Percentiles rank a stretch among this genome's conserved stretches.
These are phyloP conservation scores for Pachycephus smyrnensis DNA, from an alignment of 2,888 invertebrate genomes.

Conservation along the genomic window DNA sequence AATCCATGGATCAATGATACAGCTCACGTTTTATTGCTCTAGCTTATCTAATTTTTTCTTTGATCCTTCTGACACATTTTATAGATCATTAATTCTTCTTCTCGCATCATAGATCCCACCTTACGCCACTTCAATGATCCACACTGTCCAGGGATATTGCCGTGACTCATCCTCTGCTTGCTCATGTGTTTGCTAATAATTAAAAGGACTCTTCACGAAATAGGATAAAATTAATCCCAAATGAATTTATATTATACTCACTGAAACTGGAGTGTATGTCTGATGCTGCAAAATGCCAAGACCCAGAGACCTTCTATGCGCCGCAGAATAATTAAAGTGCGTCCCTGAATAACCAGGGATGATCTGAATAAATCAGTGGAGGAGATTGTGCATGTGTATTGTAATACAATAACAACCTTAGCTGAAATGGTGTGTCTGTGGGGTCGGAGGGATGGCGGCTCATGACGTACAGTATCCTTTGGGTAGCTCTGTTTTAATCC, in stretches of 20 bases:
- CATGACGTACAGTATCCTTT: background rate
- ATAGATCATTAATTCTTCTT: background rate
- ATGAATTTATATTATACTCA: background rate
- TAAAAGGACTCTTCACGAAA: background rate
- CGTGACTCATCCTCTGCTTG: background rate
- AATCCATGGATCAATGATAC: background rate
- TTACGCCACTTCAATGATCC: background rate
- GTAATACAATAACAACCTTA: background rate
- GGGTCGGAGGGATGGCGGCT: background rate
- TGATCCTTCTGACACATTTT: background rate
- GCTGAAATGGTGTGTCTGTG: background rate
- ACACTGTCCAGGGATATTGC: background rate
- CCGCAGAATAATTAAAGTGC: background rate
- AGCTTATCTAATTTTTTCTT: background rate
- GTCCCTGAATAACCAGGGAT: background rate
- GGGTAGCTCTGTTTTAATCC: slow-evolving; percentile 13
- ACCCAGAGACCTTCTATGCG: background rate
- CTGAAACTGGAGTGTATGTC: background rate
- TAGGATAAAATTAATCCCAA: background rate
- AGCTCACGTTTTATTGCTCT: background rate
- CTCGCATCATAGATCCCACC: background rate
- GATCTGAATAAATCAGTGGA: background rate
- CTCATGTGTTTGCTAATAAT: background rate
- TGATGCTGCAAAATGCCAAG: background rate
- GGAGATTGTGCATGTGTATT: background rate